phyloP scores from a whole-genome alignment of 2,888 invertebrate species.

The Nasonia oneida region DNA sequence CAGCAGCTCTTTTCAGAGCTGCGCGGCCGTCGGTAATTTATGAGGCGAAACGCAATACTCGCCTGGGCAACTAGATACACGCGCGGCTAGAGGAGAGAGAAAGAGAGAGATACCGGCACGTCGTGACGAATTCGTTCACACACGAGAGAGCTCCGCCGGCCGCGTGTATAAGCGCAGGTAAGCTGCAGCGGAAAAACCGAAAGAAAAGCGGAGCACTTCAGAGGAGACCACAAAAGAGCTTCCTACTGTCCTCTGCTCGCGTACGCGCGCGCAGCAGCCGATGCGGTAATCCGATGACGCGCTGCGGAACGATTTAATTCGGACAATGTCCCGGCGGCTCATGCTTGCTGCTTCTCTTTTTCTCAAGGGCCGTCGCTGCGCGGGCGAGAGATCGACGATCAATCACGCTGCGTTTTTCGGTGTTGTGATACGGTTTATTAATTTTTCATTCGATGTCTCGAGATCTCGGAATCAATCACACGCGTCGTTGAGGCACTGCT shows the following conservation, averaged over 20 bases:
- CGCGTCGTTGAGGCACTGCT: background rate
- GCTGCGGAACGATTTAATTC: slow-evolving; percentile 58
- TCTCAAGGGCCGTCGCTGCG: background rate
- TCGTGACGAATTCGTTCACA: slow-evolving; percentile 69
- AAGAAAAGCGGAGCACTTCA: slow-evolving; percentile 33
- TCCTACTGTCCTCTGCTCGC: background rate
- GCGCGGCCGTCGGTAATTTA: slow-evolving; percentile 58
- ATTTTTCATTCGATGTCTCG: slow-evolving; percentile 40
- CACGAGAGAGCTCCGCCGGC: slow-evolving; percentile 39
- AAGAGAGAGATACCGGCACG: slow-evolving; percentile 53
- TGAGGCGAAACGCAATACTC: slow-evolving; percentile 58
- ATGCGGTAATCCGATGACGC: slow-evolving; percentile 58
- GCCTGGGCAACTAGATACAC: slow-evolving; percentile 39
- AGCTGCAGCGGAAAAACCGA: slow-evolving; percentile 4
- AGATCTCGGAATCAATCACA: slow-evolving; percentile 40
- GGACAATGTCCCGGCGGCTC: slow-evolving; percentile 21
- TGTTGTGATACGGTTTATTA: slow-evolving; percentile 46
- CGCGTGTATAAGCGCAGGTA: background rate
- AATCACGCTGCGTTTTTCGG: slow-evolving; percentile 35
- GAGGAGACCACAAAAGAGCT: background rate
- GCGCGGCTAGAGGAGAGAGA: slow-evolving; percentile 5
- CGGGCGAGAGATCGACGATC: slow-evolving; percentile 15
- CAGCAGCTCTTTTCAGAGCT: slow-evolving; percentile 41
- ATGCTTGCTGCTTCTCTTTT: background rate
- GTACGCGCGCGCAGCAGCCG: no score